Evolutionary conservation across 2,113 vertebrate genomes (phyloP), one percentile per base, ranked within the genome.

Genomic region (Equus quagga): DNA sequence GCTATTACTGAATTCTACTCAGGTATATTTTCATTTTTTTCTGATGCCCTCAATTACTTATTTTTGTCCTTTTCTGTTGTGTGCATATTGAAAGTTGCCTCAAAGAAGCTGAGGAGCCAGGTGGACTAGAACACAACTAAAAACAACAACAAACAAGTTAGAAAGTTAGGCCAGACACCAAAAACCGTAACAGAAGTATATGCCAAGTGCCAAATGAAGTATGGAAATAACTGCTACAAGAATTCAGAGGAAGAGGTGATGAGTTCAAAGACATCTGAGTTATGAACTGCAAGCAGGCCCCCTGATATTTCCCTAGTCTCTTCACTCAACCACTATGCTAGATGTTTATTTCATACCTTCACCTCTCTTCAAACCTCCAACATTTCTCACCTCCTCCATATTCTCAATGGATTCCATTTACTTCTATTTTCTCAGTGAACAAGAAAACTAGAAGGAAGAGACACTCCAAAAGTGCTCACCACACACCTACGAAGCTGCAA

Each of bases 11-110:
- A 70, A 85, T 33, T 84, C 60, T 58, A 36, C 51, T 70, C 60
- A 91, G 73, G 54, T 70, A n/a, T 36, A 60, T 85, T 79, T 95
- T 76, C 76, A 36, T 60, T 81, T 67, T 90, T 54, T 23, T n/a
- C 9, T 76, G 87, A 58, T 4, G 90, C 36, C 26, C 36, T 64
- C 46, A 46, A 28, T 65, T 46, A 67, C 81, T 80, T 58, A 36
- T 69, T 84, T 75, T 33, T 60, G 60, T 60, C 36, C 31, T 91
- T 78, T 78, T 65, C 51, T 91, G 60, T 65, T 36, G 28, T 49
- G 49, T 69, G n/a, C 6, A 58, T 84, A 60, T 67, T 65, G 17
- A 67, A 76, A 83, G 51, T n/a, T 84, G 72, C 49, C 23, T 28
- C 60, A 84, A 46, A 91, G 70, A 60, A 90, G 54, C 44, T 64